A percentile compares a stretch with the other conserved stretches of the same genome.
These are phyloP conservation scores for Oligia latruncula DNA, from an alignment of 2,888 invertebrate genomes.

Conservation along the genomic window DNA sequence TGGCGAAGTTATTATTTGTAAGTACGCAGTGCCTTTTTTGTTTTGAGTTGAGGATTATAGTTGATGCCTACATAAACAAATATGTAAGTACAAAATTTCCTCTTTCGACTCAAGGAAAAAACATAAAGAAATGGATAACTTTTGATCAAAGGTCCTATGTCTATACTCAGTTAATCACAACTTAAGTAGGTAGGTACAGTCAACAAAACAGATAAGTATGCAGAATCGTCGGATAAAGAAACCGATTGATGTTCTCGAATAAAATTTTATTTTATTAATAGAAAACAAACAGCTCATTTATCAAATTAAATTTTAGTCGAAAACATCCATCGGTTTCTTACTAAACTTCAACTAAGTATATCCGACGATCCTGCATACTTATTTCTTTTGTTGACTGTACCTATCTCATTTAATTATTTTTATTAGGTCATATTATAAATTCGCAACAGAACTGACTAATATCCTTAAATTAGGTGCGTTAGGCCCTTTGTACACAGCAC, in stretches of 20 bases:
- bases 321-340: too few relatives aligned
- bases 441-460: neutral
- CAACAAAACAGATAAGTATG: too few relatives aligned
- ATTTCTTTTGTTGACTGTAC: too few relatives aligned
- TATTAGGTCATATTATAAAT: neutral
- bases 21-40: slow-evolving; percentile 1
- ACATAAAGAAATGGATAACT: neutral
- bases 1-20: slow-evolving; percentile 14
- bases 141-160: neutral
- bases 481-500: neutral
- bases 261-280: too few relatives aligned
- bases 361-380: too few relatives aligned
- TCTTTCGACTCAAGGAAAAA: neutral
- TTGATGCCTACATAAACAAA: neutral
- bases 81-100: neutral
- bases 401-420: neutral
- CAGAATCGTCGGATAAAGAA: too few relatives aligned
- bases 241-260: too few relatives aligned
- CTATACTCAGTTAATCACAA: neutral
- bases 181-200: too few relatives aligned
- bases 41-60: slow-evolving; percentile 8
- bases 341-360: too few relatives aligned
- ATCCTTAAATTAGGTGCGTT: neutral
- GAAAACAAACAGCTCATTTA: too few relatives aligned
- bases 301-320: too few relatives aligned